These are phyloP conservation scores for Cyrtonyx montezumae DNA, from an alignment of 2,113 vertebrate genomes.

Conservation along the genomic window DNA sequence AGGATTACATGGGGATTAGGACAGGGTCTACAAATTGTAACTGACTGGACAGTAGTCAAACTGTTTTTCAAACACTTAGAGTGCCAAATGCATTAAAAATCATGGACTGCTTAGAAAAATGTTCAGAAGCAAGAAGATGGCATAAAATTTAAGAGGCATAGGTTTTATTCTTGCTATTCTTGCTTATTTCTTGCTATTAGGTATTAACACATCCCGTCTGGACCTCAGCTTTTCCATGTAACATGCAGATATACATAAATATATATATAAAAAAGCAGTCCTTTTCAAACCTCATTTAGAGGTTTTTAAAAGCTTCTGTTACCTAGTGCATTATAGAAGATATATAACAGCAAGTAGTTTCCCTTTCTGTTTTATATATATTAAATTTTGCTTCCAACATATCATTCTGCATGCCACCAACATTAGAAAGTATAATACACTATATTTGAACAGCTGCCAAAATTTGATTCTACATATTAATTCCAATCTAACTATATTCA, in stretches of 20 bases:
- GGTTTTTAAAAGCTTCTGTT: background rate
- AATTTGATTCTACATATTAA: constrained; percentile 36
- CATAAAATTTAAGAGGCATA: background rate
- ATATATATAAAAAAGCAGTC: background rate
- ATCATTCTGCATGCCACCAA: background rate
- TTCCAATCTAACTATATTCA: background rate
- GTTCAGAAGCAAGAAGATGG: background rate
- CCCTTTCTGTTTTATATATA: background rate
- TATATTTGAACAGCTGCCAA: constrained; percentile 10
- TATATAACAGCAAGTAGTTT: constrained; percentile 5
- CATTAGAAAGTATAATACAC: background rate
- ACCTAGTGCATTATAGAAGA: background rate
- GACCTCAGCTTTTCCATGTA: background rate
- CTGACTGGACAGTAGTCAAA: background rate
- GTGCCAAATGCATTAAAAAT: background rate
- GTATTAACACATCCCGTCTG: background rate
- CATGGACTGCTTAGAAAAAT: background rate
- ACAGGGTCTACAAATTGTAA: background rate
- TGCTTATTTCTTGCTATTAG: background rate
- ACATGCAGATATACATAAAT: background rate
- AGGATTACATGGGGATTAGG: constrained; percentile 27
- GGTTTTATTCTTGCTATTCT: background rate
- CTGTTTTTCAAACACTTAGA: background rate
- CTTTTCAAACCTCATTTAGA: constrained; percentile 17
- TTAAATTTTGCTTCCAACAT: constrained; percentile 10